Percentiles rank a stretch among this genome's conserved stretches.
phyloP scores from a whole-genome alignment of 2,797 vertebrate genomes.

The Channa striata region DNA sequence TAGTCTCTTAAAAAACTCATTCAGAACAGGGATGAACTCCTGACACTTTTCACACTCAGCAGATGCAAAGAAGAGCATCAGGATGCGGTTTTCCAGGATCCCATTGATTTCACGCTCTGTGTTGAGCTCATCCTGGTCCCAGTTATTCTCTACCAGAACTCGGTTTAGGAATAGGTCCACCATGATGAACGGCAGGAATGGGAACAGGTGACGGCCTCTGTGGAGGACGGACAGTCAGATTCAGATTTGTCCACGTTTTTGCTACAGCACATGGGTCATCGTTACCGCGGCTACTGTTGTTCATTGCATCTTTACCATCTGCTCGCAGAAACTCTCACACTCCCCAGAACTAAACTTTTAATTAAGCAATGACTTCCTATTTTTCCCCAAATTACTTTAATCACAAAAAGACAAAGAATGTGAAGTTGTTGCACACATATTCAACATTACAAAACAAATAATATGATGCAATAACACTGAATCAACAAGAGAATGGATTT shows the following conservation, averaged over 20 bases:
- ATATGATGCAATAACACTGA: background rate
- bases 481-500: background rate
- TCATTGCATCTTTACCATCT: background rate
- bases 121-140: slow-evolving; percentile 86
- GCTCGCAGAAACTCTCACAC: background rate
- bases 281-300: background rate
- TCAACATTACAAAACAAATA: background rate
- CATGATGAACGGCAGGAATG: slow-evolving; percentile 71
- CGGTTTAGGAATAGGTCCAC: slow-evolving; percentile 85
- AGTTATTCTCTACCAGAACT: slow-evolving; percentile 86
- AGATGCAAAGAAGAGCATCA: slow-evolving; percentile 86
- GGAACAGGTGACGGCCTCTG: background rate
- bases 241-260: background rate
- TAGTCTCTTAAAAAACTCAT: slow-evolving; percentile 85
- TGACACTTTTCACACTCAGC: slow-evolving; percentile 76
- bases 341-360: slow-evolving; percentile 9
- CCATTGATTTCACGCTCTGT: slow-evolving; percentile 80
- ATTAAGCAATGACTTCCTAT: background rate
- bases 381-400: slow-evolving; percentile 1
- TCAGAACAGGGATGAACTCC: slow-evolving; percentile 82
- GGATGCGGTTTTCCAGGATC: slow-evolving; percentile 86
- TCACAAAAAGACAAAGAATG: background rate
- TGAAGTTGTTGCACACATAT: background rate
- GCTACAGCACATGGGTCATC: background rate
- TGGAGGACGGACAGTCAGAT: slow-evolving; percentile 1